phyloP scores from a whole-genome alignment of 1,140 invertebrate species.

The Rhopalosiphum maidis region DNA sequence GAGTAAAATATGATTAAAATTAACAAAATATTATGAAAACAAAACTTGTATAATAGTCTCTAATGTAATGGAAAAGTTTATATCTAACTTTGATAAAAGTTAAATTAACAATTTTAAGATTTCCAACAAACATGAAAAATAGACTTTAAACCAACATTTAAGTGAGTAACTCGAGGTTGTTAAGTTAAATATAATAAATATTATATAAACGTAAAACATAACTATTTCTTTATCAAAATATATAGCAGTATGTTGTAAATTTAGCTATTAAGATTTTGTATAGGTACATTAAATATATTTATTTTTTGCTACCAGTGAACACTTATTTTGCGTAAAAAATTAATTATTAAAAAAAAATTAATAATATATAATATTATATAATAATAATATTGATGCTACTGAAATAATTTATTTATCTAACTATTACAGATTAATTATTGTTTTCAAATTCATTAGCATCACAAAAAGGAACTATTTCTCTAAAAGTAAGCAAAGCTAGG shows the following conservation, averaged over 20 bases:
- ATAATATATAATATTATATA: too few relatives aligned
- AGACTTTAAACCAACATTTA: neutral
- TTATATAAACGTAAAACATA: neutral
- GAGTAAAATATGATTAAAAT: neutral
- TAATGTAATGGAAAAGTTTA: neutral
- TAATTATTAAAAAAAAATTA: too few relatives aligned
- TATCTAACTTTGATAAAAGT: neutral
- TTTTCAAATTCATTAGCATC: too few relatives aligned
- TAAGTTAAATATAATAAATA: neutral
- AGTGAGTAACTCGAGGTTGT: neutral
- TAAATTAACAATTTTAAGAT: neutral
- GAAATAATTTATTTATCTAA: too few relatives aligned
- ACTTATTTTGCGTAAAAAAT: too few relatives aligned
- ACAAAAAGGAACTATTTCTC: too few relatives aligned
- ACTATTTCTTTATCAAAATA: neutral
- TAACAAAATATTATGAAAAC: neutral
- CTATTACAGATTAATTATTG: too few relatives aligned
- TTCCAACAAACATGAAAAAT: neutral
- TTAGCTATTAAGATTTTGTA: neutral
- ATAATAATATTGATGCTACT: too few relatives aligned
- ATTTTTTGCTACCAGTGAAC: too few relatives aligned
- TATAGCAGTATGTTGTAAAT: neutral
- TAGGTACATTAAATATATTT: too few relatives aligned
- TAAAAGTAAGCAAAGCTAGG: too few relatives aligned
- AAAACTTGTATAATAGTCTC: neutral